Evolutionary conservation across 2,888 invertebrate species (phyloP).

Genomic region (Allacma fusca): DNA sequence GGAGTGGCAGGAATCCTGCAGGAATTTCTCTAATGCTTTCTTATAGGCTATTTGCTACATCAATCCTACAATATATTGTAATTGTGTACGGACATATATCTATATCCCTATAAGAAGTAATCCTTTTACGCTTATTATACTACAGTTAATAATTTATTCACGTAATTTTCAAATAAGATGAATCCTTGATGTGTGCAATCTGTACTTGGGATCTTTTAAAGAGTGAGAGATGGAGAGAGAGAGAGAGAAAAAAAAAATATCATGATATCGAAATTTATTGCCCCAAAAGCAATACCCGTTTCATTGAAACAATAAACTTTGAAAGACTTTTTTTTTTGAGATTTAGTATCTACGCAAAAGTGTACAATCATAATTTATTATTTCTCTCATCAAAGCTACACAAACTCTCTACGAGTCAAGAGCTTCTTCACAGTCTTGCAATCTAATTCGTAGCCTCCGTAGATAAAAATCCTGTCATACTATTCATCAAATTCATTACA

Average conservation of each 20-base stretch:
- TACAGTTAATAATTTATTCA: slow-evolving; percentile 24
- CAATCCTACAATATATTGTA: no score
- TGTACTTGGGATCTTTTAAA: background rate
- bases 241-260: background rate
- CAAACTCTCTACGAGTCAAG: background rate
- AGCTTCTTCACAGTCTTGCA: no score
- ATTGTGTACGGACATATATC: no score
- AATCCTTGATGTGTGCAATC: slow-evolving; percentile 24
- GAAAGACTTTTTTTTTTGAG: background rate
- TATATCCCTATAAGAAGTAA: no score
- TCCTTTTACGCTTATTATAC: background rate
- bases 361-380: slow-evolving; percentile 5
- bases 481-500: slow-evolving; percentile 16
- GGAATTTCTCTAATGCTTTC: background rate
- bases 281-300: slow-evolving; percentile 12
- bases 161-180: slow-evolving; percentile 25
- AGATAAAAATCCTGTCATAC: background rate
- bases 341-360: background rate
- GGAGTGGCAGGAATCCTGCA: background rate
- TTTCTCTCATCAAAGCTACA: background rate
- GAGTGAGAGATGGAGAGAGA: background rate
- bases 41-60: no score
- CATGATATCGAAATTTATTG: background rate
- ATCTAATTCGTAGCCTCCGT: background rate
- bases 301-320: slow-evolving; percentile 11